These are phyloP conservation scores for Thecophora atra DNA, from an alignment of 2,888 invertebrate genomes.

Conservation along the genomic window DNA sequence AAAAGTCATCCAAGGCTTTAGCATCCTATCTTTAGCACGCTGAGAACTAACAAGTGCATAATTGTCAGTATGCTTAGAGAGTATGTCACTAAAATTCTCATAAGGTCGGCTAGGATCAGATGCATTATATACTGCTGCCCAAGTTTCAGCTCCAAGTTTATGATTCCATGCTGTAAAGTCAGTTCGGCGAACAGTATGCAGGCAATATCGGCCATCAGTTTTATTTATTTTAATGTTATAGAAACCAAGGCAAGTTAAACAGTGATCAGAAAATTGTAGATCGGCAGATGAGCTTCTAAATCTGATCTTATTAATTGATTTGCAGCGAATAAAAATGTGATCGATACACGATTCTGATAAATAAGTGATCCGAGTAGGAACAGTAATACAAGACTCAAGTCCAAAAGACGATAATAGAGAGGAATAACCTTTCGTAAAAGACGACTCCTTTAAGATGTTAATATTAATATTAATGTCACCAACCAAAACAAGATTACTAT, in stretches of 20 bases:
- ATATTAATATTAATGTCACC: too few relatives aligned
- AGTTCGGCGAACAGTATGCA: too few relatives aligned
- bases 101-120: neutral
- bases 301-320: neutral
- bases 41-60: too few relatives aligned
- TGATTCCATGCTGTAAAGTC: neutral
- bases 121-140: neutral
- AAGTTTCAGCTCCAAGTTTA: neutral
- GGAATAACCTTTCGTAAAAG: neutral
- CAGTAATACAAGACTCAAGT: neutral
- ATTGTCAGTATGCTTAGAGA: too few relatives aligned
- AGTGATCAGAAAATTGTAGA: conserved; percentile 4
- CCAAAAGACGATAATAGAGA: neutral
- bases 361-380: neutral
- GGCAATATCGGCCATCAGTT: neutral
- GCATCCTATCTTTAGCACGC: neutral
- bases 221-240: neutral
- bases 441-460: neutral
- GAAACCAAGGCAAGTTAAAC: neutral
- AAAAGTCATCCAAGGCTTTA: neutral
- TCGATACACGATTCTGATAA: neutral
- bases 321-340: neutral
- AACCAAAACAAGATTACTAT: too few relatives aligned
- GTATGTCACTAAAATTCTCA: too few relatives aligned
- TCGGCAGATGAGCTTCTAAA: neutral